Base-by-base conservation (phyloP, 2,888 invertebrate genomes). In the Pyralis farinalis region DNA sequence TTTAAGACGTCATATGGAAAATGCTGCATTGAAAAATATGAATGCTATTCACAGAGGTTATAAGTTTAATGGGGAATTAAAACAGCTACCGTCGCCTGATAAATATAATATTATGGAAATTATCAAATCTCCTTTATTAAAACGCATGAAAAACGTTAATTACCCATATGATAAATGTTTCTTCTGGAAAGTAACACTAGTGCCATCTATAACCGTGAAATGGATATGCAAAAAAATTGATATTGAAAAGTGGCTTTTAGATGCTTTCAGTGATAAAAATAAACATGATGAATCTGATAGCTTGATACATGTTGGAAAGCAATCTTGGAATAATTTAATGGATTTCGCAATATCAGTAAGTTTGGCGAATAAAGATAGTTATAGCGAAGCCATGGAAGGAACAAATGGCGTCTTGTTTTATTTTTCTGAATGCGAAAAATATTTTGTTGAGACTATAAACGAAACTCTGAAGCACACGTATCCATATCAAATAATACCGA, bases 151-250 rank as follows among this genome's bases (percentile, higher is more conserved):
- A 71, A 88, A 76, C 77, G 90, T 79, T 34, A 75, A 55, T 56
- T 86, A 77, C 63, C 80, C 68, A 50, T 66, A 86, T 60, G 65
- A 82, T 56, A 76, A 81, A 69, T 75, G 76, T 58, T 70, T 82
- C 66, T 67, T 87, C 67, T 94, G 93, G 93, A 94, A 94, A 75
- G 66, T 93, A 22, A 86, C 91, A 3, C 64, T 93, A 36, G 91
- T 92, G 5, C 82, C 92, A 40, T 91, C 93, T 1, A 82, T 90
- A 47, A 53, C 79, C 34, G 64, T 66, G 12, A 83, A 90, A 59
- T 85, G 86, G 69, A 50, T 86, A 9, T 59, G 78, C 43, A 74
- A 66, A 43, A 81, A 83, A 45, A 72, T 90, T 53, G 72, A 90
- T 46, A 58, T 91, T 36, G 79, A 86, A 44, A 85, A 85, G 49